Evolutionary conservation across 2,888 invertebrate genomes (phyloP), one percentile per base, ranked within the genome.

Genomic region (Tetrapedia diversipes): DNA sequence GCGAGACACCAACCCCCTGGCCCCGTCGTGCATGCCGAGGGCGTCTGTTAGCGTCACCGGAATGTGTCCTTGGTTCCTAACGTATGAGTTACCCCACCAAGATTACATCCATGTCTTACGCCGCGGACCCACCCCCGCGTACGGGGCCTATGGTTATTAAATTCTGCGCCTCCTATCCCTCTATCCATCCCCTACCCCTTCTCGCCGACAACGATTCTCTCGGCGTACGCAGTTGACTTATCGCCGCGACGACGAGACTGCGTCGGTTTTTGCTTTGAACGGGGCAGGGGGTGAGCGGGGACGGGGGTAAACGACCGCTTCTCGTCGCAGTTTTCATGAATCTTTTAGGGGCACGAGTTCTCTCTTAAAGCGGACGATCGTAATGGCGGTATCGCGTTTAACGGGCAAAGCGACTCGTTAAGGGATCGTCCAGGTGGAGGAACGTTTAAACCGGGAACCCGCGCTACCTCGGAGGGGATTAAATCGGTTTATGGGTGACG

Each of bases 81-180:
- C 90, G 88, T 89, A 90, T 86, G 90, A 90, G 89, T 89, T 89
- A 86, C 84, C 86, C 60, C 87, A 85, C 86, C 89, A 89, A 91
- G 90, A 91, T 91, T 91, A 90, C 90, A 89, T 89, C 87, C 90
- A 86, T 87, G 89, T 86, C 88, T 87, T 86, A 87, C 67, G 63
- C n/a, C 39, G 65, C 71, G 70, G 75, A 59, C 70, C 80, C 82
- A 67, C 79, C 83, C 81, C 74, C 77, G 60, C 56, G 64, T 56
- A n/a, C 78, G 57, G 27, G 67, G 71, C 82, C 86, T 83, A 85
- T 86, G 88, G 87, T 89, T 89, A 89, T 89, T 89, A 89, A 89
- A 89, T 89, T 89, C 89, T 88, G 76, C 71, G 73, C 72, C 60
- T 54, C 59, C 39, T 54, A 37, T 11, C 29, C 45, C 11, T 22